These are phyloP conservation scores for Drosophila infuscata DNA, from an alignment of 2,888 invertebrate genomes.

Conservation along the genomic window DNA sequence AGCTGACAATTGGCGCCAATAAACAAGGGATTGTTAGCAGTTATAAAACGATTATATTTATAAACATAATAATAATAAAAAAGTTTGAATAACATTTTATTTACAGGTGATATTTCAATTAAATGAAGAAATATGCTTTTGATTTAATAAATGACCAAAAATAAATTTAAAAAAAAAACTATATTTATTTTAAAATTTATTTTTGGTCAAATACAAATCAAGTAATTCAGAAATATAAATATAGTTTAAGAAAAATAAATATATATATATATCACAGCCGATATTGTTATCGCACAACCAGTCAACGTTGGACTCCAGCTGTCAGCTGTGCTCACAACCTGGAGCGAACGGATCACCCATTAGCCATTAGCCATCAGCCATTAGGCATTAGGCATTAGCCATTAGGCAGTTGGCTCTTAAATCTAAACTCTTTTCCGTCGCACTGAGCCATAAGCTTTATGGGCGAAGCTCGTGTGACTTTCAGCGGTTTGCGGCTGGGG, in stretches of 20 bases:
- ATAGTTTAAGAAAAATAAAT: too few species aligned
- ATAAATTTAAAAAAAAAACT: neutral
- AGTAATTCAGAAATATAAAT: too few species aligned
- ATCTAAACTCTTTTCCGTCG: conserved; percentile 7
- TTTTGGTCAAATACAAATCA: too few species aligned
- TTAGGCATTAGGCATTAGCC: conserved; percentile 39
- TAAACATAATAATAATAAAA: neutral
- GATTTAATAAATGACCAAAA: neutral
- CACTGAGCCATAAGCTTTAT: conserved; percentile 22
- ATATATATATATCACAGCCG: too few species aligned
- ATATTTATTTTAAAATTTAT: too few species aligned
- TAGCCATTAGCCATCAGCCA: conserved; percentile 43
- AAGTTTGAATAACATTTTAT: neutral
- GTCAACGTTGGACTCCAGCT: neutral
- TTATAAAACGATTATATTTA: neutral
- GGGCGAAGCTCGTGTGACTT: conserved; percentile 49
- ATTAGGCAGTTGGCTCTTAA: conserved; percentile 30
- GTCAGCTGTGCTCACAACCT: neutral
- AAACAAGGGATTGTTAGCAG: neutral
- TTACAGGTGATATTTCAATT: neutral
- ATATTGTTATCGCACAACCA: conserved; percentile 6
- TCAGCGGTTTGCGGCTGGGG: conserved; percentile 2
- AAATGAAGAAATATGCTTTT: neutral
- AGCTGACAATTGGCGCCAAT: neutral
- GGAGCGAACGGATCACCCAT: conserved; percentile 44